A percentile compares a stretch with the other conserved stretches of the same genome.
Conservation (phyloP, 2,888 invertebrate genomes). For the Trachelus troglodyta region DNA sequence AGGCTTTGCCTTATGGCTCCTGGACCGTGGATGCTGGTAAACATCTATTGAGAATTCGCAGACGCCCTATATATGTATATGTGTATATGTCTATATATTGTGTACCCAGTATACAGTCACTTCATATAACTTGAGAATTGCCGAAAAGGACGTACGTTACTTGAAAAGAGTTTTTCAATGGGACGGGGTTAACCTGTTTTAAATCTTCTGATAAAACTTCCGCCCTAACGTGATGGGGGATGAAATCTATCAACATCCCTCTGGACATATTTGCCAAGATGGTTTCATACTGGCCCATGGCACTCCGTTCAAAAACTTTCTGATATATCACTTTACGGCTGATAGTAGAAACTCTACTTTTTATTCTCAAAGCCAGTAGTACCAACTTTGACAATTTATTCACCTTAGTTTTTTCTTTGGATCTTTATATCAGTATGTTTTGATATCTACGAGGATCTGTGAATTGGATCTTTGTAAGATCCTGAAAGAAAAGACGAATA, state of each 20-base stretch:
- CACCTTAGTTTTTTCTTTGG: constrained; percentile 44
- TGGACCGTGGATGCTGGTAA: constrained; percentile 17
- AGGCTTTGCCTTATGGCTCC: constrained; percentile 17
- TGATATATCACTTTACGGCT: constrained; percentile 42
- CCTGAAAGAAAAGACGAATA: neutral
- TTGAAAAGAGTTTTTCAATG: neutral
- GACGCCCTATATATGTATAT: neutral
- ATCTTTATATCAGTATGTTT: constrained; percentile 53
- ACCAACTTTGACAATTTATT: constrained; percentile 55
- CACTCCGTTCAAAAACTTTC: constrained; percentile 34
- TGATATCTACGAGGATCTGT: constrained; percentile 25
- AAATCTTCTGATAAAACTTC: neutral
- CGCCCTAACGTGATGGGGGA: neutral
- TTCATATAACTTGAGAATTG: neutral
- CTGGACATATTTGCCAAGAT: constrained; percentile 22
- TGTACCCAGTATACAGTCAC: neutral
- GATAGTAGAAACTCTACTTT: constrained; percentile 18
- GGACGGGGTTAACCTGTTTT: neutral
- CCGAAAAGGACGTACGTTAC: neutral
- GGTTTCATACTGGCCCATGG: constrained; percentile 4
- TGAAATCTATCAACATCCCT: constrained; percentile 2
- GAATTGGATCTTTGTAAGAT: neutral
- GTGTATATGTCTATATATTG: neutral
- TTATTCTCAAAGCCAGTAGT: constrained; percentile 24
- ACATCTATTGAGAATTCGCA: constrained; percentile 19